Percentiles rank a stretch among this genome's conserved stretches.
Evolutionary conservation across 1,140 invertebrate genomes (phyloP).

Genomic region (Cotesia glomerata): DNA sequence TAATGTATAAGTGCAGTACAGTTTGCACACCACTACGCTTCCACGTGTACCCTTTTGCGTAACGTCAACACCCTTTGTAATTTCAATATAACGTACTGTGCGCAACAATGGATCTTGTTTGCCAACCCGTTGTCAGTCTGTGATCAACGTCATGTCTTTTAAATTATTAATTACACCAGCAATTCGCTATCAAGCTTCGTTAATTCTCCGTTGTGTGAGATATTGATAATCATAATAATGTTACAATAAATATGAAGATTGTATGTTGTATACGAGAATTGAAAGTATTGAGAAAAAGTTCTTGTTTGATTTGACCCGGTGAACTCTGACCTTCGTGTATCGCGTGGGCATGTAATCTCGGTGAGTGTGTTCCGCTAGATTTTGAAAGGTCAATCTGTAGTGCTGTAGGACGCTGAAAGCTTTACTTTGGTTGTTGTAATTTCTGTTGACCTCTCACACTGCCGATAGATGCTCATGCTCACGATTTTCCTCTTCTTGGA

Average conservation of each 20-base stretch:
- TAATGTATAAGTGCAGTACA: no score
- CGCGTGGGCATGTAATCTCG: no score
- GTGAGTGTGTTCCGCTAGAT: no score
- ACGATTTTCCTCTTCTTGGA: no score
- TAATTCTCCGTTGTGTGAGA: neutral
- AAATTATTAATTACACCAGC: neutral
- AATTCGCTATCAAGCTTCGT: no score
- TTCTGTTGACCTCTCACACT: no score
- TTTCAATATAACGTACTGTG: neutral
- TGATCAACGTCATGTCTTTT: neutral
- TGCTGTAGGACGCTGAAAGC: neutral
- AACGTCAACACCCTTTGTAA: slow-evolving; percentile 9
- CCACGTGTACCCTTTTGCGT: neutral
- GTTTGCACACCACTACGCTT: no score
- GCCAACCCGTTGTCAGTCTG: neutral
- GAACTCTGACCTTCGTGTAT: slow-evolving; percentile 24
- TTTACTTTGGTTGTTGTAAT: no score
- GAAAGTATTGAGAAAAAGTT: neutral
- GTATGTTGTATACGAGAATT: neutral
- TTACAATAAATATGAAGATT: neutral
- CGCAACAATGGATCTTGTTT: slow-evolving; percentile 1
- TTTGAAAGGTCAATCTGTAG: neutral
- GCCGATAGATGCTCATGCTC: no score
- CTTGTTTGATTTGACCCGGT: neutral
- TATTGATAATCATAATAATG: no score